phyloP scores from a whole-genome alignment of 2,888 invertebrate genomes.

The Cantharis flavilabris region DNA sequence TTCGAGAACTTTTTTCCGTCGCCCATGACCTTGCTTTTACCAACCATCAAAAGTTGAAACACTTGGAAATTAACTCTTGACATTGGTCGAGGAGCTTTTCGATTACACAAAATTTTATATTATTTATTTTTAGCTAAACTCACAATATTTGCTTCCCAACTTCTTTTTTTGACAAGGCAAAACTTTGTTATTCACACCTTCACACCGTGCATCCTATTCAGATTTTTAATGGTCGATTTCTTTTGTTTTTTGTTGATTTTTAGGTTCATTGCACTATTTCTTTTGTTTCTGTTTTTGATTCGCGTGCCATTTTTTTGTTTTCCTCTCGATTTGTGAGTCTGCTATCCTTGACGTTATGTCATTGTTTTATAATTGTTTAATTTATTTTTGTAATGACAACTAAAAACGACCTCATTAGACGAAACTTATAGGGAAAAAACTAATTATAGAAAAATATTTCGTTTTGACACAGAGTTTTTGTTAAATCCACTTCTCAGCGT shows the following conservation, averaged over 20 bases:
- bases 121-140: neutral
- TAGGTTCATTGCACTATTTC: neutral
- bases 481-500: neutral
- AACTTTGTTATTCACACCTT: neutral
- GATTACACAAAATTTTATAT: neutral
- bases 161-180: neutral
- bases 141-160: neutral
- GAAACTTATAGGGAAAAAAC: too few relatives aligned
- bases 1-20: neutral
- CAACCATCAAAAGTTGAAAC: neutral
- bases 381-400: neutral
- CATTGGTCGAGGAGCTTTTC: neutral
- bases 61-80: neutral
- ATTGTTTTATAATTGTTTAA: neutral
- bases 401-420: neutral
- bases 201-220: neutral
- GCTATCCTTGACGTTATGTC: neutral
- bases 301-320: neutral
- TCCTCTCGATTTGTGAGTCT: neutral
- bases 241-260: neutral
- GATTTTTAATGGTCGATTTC: neutral
- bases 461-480: neutral
- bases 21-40: neutral
- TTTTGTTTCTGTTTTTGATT: neutral
- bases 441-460: too few relatives aligned